Evolutionary conservation across 1,140 invertebrate genomes (phyloP).

Genomic region (Listronotus bonariensis): DNA sequence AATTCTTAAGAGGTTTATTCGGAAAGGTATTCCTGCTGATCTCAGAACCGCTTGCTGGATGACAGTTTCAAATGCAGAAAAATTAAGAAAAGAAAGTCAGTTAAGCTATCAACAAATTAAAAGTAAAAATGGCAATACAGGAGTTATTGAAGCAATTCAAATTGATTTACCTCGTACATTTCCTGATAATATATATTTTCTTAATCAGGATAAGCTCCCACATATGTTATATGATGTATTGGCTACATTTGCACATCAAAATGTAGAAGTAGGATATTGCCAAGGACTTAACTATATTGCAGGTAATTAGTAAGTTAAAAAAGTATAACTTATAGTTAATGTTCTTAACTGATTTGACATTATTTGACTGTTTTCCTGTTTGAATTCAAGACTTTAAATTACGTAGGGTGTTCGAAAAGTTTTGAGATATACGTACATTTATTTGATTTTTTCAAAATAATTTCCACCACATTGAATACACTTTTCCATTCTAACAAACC

Average conservation of each 20-base stretch:
- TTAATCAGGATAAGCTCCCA: conserved; percentile 69
- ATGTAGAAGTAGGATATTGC: conserved; percentile 86
- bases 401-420: too few relatives aligned
- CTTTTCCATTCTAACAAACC: too few relatives aligned
- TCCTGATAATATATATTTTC: conserved; percentile 93
- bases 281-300: conserved; percentile 94
- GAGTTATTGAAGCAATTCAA: conserved; percentile 77
- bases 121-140: conserved; percentile 66
- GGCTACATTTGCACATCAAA: conserved; percentile 87
- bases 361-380: too few relatives aligned
- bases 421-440: too few relatives aligned
- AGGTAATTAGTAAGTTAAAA: conserved; percentile 52
- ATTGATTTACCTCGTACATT: conserved; percentile 88
- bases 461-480: too few relatives aligned
- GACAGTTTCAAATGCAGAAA: conserved; percentile 76
- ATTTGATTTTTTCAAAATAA: too few relatives aligned
- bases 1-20: conserved; percentile 81
- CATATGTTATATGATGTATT: conserved; percentile 82
- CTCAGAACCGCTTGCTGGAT: conserved; percentile 78
- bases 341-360: too few relatives aligned
- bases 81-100: conserved; percentile 67
- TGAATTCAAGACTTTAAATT: too few relatives aligned
- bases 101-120: conserved; percentile 74
- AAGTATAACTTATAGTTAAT: too few relatives aligned
- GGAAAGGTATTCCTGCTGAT: conserved; percentile 87